Conservation (phyloP, 2,113 vertebrate genomes). For the Anguilla japonica region DNA sequence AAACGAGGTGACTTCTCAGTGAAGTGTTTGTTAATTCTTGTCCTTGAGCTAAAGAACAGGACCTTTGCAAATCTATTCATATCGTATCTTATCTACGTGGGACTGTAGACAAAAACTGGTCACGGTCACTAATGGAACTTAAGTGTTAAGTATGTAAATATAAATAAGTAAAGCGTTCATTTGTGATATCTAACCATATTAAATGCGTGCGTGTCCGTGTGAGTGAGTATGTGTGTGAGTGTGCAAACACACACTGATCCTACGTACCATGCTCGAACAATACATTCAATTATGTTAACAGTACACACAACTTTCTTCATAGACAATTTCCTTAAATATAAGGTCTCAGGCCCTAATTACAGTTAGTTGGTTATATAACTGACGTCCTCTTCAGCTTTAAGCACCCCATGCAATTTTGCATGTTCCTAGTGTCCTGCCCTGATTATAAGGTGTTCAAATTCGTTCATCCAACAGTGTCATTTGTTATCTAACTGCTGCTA, state of each 20-base stretch:
- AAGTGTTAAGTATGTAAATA: neutral
- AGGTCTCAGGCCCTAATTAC: neutral
- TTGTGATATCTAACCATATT: neutral
- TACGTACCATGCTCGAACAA: neutral
- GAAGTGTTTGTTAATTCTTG: neutral
- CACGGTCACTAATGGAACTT: slow-evolving; percentile 2
- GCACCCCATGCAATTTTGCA: neutral
- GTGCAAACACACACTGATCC: neutral
- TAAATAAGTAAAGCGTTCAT: neutral
- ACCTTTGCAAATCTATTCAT: neutral
- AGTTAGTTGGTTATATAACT: neutral
- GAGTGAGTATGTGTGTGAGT: neutral
- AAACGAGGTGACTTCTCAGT: neutral
- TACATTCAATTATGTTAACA: neutral
- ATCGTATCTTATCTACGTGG: neutral
- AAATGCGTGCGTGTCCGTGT: neutral
- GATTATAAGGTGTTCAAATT: neutral
- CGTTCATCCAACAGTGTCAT: neutral
- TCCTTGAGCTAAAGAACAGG: neutral
- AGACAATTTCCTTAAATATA: neutral
- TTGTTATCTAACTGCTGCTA: neutral
- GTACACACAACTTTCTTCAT: neutral
- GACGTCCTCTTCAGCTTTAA: neutral
- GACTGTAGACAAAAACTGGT: neutral
- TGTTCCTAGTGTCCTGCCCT: neutral